A percentile compares a stretch with the other conserved stretches of the same genome.
Conservation (phyloP, 2,113 vertebrate genomes). For the Pollachius pollachius region DNA sequence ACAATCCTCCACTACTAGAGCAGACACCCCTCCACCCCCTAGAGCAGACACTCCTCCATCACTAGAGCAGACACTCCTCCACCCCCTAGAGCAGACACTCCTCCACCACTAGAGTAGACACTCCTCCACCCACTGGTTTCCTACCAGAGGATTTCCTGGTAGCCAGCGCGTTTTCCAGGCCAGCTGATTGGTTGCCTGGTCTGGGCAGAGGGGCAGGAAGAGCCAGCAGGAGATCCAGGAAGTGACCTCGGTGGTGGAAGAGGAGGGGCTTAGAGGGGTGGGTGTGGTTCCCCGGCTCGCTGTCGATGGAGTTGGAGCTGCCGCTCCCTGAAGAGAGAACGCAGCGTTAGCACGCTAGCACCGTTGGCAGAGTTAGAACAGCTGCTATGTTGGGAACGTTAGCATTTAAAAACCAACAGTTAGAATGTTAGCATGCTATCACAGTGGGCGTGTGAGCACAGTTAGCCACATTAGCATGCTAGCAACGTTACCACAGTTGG, state of each 20-base stretch:
- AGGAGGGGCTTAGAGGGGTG: constrained; percentile 16
- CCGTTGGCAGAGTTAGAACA: too few relatives aligned
- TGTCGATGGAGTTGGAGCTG: constrained; percentile 54
- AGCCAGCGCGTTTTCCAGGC: constrained; percentile 6
- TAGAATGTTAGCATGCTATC: neutral
- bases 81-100: too few relatives aligned
- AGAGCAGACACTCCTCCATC: too few relatives aligned
- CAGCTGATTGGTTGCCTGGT: constrained; percentile 29
- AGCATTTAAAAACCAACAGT: too few relatives aligned
- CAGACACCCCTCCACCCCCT: too few relatives aligned
- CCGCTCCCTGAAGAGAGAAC: constrained; percentile 36
- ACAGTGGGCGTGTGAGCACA: too few relatives aligned
- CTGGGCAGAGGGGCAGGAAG: constrained; percentile 33
- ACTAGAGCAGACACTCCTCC: too few relatives aligned
- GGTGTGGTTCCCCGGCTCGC: constrained; percentile 38
- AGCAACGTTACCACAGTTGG: too few relatives aligned
- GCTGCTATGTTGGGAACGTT: too few relatives aligned
- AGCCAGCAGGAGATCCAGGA: constrained; percentile 39
- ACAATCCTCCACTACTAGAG: too few relatives aligned
- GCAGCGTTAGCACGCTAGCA: neutral
- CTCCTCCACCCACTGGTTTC: neutral
- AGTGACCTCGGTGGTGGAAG: constrained; percentile 5
- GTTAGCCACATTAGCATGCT: too few relatives aligned
- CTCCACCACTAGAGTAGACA: too few relatives aligned
- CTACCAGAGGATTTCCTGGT: neutral